phyloP scores from a whole-genome alignment of 1,140 invertebrate genomes.

The Zophobas atratus region DNA sequence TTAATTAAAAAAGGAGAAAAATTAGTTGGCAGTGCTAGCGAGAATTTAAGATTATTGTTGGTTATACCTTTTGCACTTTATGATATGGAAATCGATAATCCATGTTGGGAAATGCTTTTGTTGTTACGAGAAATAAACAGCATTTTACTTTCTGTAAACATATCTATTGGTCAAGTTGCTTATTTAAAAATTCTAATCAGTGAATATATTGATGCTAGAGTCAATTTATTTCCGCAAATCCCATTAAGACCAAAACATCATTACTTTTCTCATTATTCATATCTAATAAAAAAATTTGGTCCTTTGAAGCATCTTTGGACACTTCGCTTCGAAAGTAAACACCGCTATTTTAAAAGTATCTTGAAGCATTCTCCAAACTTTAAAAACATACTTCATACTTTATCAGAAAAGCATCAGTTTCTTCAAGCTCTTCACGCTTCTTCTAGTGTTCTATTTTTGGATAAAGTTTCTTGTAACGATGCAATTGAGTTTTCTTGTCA shows the following conservation, averaged over 20 bases:
- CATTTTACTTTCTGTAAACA: slow-evolving; percentile 15
- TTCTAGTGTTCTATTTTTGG: background rate
- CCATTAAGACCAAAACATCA: slow-evolving; percentile 48
- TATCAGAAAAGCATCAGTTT: slow-evolving; percentile 45
- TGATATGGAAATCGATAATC: background rate
- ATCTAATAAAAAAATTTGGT: slow-evolving; percentile 35
- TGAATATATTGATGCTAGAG: slow-evolving; percentile 36
- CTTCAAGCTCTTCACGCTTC: slow-evolving; percentile 1
- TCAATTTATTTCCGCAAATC: slow-evolving; percentile 27
- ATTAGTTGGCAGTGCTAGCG: slow-evolving; percentile 35
- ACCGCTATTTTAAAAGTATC: slow-evolving; percentile 47
- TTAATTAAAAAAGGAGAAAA: slow-evolving; percentile 39
- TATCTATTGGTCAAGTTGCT: slow-evolving; percentile 44
- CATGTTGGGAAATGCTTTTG: slow-evolving; percentile 31
- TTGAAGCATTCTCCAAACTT: slow-evolving; percentile 36
- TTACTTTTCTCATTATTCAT: slow-evolving; percentile 42
- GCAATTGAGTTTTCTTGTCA: no score
- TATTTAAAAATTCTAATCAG: slow-evolving; percentile 23
- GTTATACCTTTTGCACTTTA: slow-evolving; percentile 44
- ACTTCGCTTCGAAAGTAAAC: slow-evolving; percentile 49
- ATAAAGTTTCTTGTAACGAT: slow-evolving; percentile 8
- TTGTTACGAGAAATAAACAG: slow-evolving; percentile 33
- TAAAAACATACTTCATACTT: slow-evolving; percentile 42
- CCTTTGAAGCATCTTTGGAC: slow-evolving; percentile 46
- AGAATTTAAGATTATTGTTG: slow-evolving; percentile 43